Evolutionary conservation across 2,888 invertebrate genomes (phyloP), one percentile per base, ranked within the genome.

Genomic region (Panzeria rudis): DNA sequence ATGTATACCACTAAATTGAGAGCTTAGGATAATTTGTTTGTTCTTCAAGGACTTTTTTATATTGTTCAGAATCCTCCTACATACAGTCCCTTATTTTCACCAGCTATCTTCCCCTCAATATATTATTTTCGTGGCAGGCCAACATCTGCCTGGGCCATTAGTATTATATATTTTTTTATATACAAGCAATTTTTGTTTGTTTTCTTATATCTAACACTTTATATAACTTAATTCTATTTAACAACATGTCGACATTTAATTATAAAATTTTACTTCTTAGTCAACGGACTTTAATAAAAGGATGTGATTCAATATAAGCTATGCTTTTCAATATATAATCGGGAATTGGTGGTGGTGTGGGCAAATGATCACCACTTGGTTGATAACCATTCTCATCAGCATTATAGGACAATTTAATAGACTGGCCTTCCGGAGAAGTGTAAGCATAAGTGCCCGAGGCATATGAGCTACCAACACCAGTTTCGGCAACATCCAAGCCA

Each of bases 401-500:
- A 0, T 89, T 90, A 47, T 92, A 92, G 17, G 88, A 84, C 66
- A 92, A 72, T 44, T 88, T 86, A 5, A 92, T 88, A 50, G 87
- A 62, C 15, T 89, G 85, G 1, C 92, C 92, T 73, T 92, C 91
- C 13, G 92, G 92, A 6, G 92, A 89, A 5, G 87, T 88, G 20
- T 92, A 90, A 0, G 87, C 76, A 38, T 87, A 89, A 3, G 87
- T 86, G 9, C 92, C 91, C 1, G 83, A 62, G 1, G 94, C 94
- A 56, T 90, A 88, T 87, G 93, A 93, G 89, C 93, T 93, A 87
- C 95, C 91, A 29, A 89, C 90, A 85, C 95, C 95, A 8, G 87
- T 87, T 89, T 95, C 95, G 87, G 94, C 92, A 25, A 91, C 94
- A 0, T 89, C 54, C 89, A 95, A 95, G 17, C 94, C 94, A 87